These are phyloP conservation scores for Gryllus longicercus DNA, from an alignment of 2,888 invertebrate genomes.

Conservation along the genomic window DNA sequence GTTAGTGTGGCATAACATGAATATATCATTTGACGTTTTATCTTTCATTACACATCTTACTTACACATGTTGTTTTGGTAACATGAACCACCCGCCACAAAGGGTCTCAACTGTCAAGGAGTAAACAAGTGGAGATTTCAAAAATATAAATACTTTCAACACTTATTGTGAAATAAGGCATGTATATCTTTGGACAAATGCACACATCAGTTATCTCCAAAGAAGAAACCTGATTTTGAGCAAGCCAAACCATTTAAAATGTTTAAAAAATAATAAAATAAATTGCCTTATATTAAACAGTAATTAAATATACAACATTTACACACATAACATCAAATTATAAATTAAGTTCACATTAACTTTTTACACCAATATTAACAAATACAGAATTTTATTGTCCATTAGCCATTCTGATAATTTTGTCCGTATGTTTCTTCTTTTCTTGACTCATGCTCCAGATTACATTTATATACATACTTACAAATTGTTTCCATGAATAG, in stretches of 20 bases:
- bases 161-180: background rate
- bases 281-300: background rate
- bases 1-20: too few relatives aligned
- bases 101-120: background rate
- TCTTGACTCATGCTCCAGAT: too few relatives aligned
- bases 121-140: background rate
- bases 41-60: too few relatives aligned
- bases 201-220: background rate
- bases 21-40: too few relatives aligned
- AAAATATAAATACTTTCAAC: background rate
- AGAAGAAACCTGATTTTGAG: background rate
- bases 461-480: background rate
- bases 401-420: background rate
- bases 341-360: background rate
- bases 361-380: slow-evolving; percentile 6
- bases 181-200: background rate
- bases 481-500: background rate
- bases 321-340: background rate
- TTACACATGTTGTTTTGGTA: background rate
- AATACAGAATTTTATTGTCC: background rate
- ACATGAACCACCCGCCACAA: slow-evolving; percentile 7
- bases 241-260: too few relatives aligned
- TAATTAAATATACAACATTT: background rate
- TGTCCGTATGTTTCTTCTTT: background rate
- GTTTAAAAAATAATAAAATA: background rate